Evolutionary conservation across 2,888 invertebrate genomes (phyloP), one percentile per base, ranked within the genome.

Genomic region (Rhagium mordax): DNA sequence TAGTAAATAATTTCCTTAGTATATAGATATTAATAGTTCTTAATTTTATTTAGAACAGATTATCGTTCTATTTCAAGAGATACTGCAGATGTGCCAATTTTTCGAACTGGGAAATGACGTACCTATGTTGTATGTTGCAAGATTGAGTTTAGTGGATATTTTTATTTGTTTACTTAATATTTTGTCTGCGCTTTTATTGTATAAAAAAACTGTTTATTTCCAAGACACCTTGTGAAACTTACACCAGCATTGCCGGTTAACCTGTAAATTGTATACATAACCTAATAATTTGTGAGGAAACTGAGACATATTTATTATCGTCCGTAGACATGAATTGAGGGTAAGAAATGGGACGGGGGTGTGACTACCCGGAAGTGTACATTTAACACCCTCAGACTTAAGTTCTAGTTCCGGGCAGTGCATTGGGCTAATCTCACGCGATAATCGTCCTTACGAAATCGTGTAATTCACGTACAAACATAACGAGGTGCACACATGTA

Each of bases 361-460:
- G 81, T 81, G 72, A 73, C 73, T 71, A 71, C 67, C 81, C 82
- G 85, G 85, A 85, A 84, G 82, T 84, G 82, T 77, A 76, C 82
- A 78, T 82, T 85, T 84, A 85, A 81, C 84, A 83, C 84, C 81
- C 81, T 80, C 76, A 78, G 47, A 72, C 65, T 69, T 49, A 79
- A 80, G 79, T 79, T 73, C 75, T 75, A 82, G 75, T 82, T 83
- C 82, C 83, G 81, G 78, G 74, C 76, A 71, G 74, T 61, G 55
- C 59, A 33, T 61, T 60, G n/a, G n/a, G n/a, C n/a, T n/a, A 49
- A 72, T 72, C 72, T 72, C 72, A 72, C 72, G 72, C 72, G 59
- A 72, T 72, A 67, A 71, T 71, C 62, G 16, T 49, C 51, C 16
- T 51, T 51, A 41, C 41, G n/a, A 10, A n/a, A 41, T 41, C 10